Evolutionary conservation across 2,888 invertebrate species (phyloP), one percentile per base, ranked within the genome.

Genomic region (Xylophagus ater): DNA sequence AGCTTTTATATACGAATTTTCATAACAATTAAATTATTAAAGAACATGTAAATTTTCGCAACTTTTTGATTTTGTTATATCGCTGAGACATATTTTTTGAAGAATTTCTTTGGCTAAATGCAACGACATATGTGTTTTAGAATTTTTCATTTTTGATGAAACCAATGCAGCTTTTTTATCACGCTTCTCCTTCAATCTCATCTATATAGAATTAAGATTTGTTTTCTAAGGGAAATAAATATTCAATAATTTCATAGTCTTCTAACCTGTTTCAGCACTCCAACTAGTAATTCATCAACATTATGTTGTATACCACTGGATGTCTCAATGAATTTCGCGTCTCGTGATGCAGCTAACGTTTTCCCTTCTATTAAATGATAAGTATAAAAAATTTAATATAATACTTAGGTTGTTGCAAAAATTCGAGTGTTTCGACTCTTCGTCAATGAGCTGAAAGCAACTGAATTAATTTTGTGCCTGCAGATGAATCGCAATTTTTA

Each of bases 281-380:
- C 94, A 2, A 93, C 92, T 28, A 96, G 74, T 15, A 96, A 74
- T 59, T 96, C 94, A 63, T 96, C 94, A 14, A 96, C 90, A 58
- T 93, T 92, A 68, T 94, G 92, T 62, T 94, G 90, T 53, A 96
- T 85, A 2, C 92, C 93, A 40, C 89, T 87, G 1, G 93, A 94
- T 0, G 93, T 89, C 65, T 96, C 94, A 49, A 93, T 92, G 67
- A 89, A 92, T 67, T 93, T 93, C 65, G 85, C 84, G 62, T 89
- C 88, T 58, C 84, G 76, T 10, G 84, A 81, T 25, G 83, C 82
- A 2, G 93, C 92, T 50, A 92, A 65, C n/a, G 81, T 73, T 68
- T 89, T 90, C 7, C 92, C 93, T 66, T 94, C 94, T 94, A 71
- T 21, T 60, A 15, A 28, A 33, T n/a, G n/a, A 4, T 17, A 19